These are phyloP conservation scores for Scolopax rusticola DNA, from an alignment of 2,797 vertebrate species.

Conservation along the genomic window DNA sequence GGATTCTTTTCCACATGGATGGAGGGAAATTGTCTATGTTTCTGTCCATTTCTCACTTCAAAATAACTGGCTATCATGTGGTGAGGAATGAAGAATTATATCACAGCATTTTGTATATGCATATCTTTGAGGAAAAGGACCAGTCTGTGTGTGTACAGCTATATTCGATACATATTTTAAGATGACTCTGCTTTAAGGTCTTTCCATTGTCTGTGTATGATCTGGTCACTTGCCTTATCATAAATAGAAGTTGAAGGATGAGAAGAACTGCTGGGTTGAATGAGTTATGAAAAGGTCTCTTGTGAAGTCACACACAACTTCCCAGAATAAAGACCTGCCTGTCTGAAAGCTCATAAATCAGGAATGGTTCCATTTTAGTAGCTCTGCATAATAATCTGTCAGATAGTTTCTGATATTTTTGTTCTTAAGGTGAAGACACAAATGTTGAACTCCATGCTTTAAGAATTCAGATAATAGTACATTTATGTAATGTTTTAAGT, in stretches of 20 bases:
- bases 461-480: not conserved
- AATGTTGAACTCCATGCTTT: not conserved
- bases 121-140: not conserved
- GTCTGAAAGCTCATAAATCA: not conserved
- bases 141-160: not conserved
- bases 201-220: not conserved
- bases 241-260: not conserved
- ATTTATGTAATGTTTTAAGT: not conserved
- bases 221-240: not conserved
- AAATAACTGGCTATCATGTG: not conserved
- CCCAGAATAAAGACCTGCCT: not conserved
- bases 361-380: not conserved
- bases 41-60: slow-evolving; percentile 31
- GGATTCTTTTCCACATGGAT: slow-evolving; percentile 39
- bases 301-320: not conserved
- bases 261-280: not conserved
- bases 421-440: not conserved
- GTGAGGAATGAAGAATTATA: not conserved
- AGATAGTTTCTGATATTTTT: not conserved
- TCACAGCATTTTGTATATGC: not conserved
- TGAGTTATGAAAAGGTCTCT: not conserved
- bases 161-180: not conserved
- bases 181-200: not conserved
- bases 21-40: slow-evolving; percentile 30
- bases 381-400: not conserved